Conservation (phyloP, 2,888 invertebrate species). For the Acleris sparsana region DNA sequence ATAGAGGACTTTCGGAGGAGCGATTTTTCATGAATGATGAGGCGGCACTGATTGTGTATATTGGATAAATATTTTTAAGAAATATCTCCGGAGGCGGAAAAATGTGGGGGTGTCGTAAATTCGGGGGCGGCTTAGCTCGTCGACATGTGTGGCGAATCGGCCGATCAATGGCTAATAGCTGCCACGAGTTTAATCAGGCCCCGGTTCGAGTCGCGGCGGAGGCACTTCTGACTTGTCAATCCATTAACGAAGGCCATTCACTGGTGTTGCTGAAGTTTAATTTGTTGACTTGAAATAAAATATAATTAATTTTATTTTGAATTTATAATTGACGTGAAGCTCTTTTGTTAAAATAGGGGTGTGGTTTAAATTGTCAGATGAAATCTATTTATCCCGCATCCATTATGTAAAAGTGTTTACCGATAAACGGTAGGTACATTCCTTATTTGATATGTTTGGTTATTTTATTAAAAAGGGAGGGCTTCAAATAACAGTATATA, state of each 20-base stretch:
- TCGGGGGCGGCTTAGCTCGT: conserved; percentile 62
- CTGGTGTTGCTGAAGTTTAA: neutral
- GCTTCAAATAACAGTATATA: too few species aligned
- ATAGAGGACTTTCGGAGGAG: conserved; percentile 76
- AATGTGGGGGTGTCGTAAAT: conserved; percentile 71
- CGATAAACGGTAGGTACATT: too few species aligned
- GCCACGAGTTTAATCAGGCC: conserved; percentile 55
- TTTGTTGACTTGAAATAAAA: too few species aligned
- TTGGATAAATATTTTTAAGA: conserved; percentile 79
- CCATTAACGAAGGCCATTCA: conserved; percentile 18
- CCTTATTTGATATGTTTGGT: too few species aligned
- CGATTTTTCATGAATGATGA: conserved; percentile 82
- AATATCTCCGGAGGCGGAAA: conserved; percentile 65
- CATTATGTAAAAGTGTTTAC: too few species aligned
- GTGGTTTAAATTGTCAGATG: too few species aligned
- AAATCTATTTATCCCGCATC: too few species aligned
- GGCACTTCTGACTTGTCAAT: conserved; percentile 15
- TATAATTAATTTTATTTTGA: too few species aligned
- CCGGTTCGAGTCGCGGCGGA: conserved; percentile 45
- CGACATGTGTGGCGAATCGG: conserved; percentile 78
- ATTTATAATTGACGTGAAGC: too few species aligned
- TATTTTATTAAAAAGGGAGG: too few species aligned
- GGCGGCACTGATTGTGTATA: conserved; percentile 79
- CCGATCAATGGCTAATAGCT: conserved; percentile 63
- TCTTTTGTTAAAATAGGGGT: too few species aligned